Conservation (phyloP, 2,888 invertebrate genomes). For the Neria commutata region DNA sequence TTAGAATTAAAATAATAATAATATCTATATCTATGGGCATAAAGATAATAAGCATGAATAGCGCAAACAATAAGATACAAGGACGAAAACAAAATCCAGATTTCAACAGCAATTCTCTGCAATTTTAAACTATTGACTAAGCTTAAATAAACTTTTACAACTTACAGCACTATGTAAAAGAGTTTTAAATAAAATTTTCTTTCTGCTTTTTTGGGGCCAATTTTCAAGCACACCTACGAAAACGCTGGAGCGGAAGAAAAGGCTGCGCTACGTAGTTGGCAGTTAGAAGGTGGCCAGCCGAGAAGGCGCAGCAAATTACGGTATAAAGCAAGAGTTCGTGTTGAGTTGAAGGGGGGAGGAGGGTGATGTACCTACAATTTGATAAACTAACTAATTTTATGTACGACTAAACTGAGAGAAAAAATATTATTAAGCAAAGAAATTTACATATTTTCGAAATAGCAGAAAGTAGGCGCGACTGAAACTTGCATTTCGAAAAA, state of each 20-base stretch:
- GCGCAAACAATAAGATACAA: neutral
- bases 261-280: no score
- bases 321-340: conserved; percentile 29
- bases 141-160: conserved; percentile 3
- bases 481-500: conserved; percentile 13
- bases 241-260: no score
- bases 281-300: no score
- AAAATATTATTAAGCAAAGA: no score
- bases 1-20: conserved; percentile 32
- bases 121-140: neutral
- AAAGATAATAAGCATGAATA: neutral
- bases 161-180: neutral
- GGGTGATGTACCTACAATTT: neutral
- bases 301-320: no score
- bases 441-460: no score
- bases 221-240: conserved; percentile 6
- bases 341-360: neutral
- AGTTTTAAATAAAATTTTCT: neutral
- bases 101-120: neutral
- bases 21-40: conserved; percentile 27
- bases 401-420: no score
- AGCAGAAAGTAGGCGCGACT: no score
- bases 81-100: neutral
- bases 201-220: neutral
- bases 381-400: conserved; percentile 12